Evolutionary conservation across 2,113 vertebrate genomes (phyloP).

Genomic region (Embiotoca jacksoni): DNA sequence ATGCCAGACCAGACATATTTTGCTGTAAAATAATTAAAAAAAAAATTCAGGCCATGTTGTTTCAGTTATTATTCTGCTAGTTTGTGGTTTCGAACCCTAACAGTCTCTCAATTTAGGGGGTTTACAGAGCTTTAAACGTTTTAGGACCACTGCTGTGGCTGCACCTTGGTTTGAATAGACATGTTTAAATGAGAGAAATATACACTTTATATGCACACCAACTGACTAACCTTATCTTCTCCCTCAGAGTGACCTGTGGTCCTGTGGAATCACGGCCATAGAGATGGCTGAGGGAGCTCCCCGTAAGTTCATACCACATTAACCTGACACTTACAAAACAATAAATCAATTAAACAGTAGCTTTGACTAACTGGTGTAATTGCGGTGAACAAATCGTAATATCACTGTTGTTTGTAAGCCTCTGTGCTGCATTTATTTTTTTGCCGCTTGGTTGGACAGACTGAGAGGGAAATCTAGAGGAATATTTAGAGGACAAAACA

Average conservation of each 20-base stretch:
- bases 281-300: slow-evolving; percentile 99
- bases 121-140: neutral
- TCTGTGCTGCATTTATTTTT: too few species aligned
- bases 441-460: neutral
- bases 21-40: too few species aligned
- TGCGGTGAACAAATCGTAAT: neutral
- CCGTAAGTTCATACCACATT: slow-evolving; percentile 86
- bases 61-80: too few species aligned
- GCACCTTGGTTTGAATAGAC: too few species aligned
- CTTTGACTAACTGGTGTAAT: neutral
- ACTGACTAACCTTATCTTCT: slow-evolving; percentile 7
- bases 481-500: neutral
- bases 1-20: too few species aligned
- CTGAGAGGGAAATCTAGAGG: neutral
- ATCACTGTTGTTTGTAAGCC: neutral
- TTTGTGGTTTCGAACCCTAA: too few species aligned
- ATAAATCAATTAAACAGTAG: neutral
- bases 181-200: neutral
- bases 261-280: slow-evolving; percentile 97
- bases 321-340: neutral
- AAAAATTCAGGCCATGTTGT: too few species aligned
- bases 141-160: neutral
- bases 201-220: neutral
- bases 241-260: slow-evolving; percentile 98
- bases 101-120: too few species aligned